Conservation (phyloP, 2,113 vertebrate genomes). For the Salvelinus alpinus region DNA sequence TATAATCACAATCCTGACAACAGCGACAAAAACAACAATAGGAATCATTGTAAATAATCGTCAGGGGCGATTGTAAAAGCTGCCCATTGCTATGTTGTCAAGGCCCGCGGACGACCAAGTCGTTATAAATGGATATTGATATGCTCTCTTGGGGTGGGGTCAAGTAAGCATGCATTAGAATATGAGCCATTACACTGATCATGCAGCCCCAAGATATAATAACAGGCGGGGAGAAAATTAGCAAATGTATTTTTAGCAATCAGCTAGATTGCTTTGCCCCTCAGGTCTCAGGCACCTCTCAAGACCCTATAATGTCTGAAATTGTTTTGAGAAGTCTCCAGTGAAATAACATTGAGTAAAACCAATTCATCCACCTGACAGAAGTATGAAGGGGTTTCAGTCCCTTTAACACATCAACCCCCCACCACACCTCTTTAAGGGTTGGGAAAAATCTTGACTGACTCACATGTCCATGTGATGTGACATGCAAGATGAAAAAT, state of each 20-base stretch:
- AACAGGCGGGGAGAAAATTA: slow-evolving; percentile 53
- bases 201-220: background rate
- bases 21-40: slow-evolving; percentile 41
- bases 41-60: slow-evolving; percentile 44
- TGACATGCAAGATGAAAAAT: slow-evolving; percentile 30
- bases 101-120: background rate
- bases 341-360: slow-evolving; percentile 72
- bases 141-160: background rate
- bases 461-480: slow-evolving; percentile 20
- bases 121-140: background rate
- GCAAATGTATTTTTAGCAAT: slow-evolving; percentile 69
- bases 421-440: slow-evolving; percentile 11
- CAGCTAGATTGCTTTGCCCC: slow-evolving; percentile 70
- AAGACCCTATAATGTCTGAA: slow-evolving; percentile 62
- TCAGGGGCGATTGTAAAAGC: slow-evolving; percentile 30
- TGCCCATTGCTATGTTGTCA: slow-evolving; percentile 32
- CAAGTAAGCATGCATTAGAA: background rate
- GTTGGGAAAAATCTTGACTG: slow-evolving; percentile 34
- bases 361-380: slow-evolving; percentile 73
- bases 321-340: slow-evolving; percentile 69
- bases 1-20: slow-evolving; percentile 26
- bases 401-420: slow-evolving; percentile 29
- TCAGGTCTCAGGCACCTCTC: slow-evolving; percentile 57
- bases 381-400: slow-evolving; percentile 53
- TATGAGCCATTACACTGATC: slow-evolving; percentile 3